These are phyloP conservation scores for Coreoperca whiteheadi DNA, from an alignment of 2,113 vertebrate genomes.

Conservation along the genomic window DNA sequence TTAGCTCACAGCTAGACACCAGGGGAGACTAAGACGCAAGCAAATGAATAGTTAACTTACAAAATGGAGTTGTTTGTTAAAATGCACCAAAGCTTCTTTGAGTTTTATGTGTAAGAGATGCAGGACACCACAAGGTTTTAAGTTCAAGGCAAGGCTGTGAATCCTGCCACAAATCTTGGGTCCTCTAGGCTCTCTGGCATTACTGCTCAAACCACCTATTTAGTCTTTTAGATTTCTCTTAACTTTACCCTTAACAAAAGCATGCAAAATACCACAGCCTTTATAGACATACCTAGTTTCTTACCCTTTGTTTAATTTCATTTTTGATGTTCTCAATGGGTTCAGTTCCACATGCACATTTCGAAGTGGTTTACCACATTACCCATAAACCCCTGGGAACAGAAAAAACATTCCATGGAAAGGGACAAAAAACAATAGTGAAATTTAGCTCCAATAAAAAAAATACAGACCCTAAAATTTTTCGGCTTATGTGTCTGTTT, in stretches of 20 bases:
- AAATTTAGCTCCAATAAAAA: constrained; percentile 66
- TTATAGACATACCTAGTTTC: constrained; percentile 64
- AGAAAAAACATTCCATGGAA: constrained; percentile 64
- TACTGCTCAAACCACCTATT: constrained; percentile 51
- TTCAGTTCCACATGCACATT: constrained; percentile 62
- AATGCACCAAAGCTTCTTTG: constrained; percentile 5
- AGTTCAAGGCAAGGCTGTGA: constrained; percentile 53
- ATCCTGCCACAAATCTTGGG: constrained; percentile 25
- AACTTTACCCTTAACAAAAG: constrained; percentile 38
- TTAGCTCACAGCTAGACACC: constrained; percentile 44
- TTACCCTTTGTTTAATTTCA: constrained; percentile 66
- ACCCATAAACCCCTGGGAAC: constrained; percentile 71
- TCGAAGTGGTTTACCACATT: constrained; percentile 66
- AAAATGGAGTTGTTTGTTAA: constrained; percentile 12
- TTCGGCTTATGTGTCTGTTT: constrained; percentile 33
- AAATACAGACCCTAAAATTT: constrained; percentile 60
- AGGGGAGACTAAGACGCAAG: constrained; percentile 21
- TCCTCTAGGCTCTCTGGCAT: constrained; percentile 18
- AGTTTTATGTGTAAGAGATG: constrained; percentile 12
- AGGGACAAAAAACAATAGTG: constrained; percentile 42
- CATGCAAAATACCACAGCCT: constrained; percentile 49
- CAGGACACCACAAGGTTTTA: constrained; percentile 24
- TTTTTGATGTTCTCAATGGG: constrained; percentile 56
- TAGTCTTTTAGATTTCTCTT: constrained; percentile 42
- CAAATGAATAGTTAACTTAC: constrained; percentile 22